Evolutionary conservation across 92 coral and sea anemone species (phyloP).

Genomic region (Palythoa grandiflora): DNA sequence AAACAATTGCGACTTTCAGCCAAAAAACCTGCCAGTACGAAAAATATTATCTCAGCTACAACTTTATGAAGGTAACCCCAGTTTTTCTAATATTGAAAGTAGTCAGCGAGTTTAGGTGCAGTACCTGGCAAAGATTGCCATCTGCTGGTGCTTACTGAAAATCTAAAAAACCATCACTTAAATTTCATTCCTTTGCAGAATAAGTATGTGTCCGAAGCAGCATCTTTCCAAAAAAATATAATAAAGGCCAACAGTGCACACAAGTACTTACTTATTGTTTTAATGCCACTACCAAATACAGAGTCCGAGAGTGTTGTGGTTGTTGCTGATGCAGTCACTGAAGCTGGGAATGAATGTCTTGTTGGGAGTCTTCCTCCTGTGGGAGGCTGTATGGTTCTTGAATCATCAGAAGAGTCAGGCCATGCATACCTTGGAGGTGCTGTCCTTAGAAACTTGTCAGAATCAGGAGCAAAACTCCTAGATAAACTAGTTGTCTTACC

Average conservation of each 20-base stretch:
- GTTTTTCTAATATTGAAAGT: no score
- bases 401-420: conserved; percentile 40
- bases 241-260: no score
- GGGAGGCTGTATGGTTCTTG: neutral
- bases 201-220: neutral
- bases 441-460: conserved; percentile 16
- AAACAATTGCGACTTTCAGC: no score
- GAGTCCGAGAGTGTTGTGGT: conserved; percentile 66
- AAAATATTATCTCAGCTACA: no score
- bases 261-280: conserved; percentile 50
- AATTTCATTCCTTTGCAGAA: neutral
- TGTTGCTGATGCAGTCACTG: conserved; percentile 35
- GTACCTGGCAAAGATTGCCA: no score
- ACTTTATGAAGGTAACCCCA: no score
- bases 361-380: neutral
- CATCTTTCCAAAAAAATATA: neutral
- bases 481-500: neutral
- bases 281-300: conserved; percentile 53
- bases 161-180: no score
- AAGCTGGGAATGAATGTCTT: conserved; percentile 18
- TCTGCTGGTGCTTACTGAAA: no score
- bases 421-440: conserved; percentile 33
- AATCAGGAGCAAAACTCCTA: neutral
- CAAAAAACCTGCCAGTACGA: no score
- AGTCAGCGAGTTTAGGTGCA: no score